Base-by-base conservation (phyloP, 2,888 invertebrate species). In the Aphidius colemani region DNA sequence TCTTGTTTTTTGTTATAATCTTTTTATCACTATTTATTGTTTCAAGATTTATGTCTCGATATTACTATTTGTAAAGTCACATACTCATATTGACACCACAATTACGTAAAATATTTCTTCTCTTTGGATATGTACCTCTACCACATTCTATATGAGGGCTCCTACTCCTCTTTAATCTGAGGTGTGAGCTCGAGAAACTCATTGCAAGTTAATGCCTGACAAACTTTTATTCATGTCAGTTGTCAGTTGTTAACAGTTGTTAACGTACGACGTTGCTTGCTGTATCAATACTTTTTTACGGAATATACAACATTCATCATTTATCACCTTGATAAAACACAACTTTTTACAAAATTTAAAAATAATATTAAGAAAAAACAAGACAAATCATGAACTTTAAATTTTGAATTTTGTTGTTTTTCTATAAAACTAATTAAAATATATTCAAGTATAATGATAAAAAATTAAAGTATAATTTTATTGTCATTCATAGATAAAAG, bases 101-200 rank as follows among this genome's bases (percentile, higher is more conserved):
- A 62, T 68, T 65, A 61, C 66, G 65, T 66, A 69, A 68, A 55
- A 58, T 59, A 61, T 66, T 62, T 66, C 66, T 66, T 65, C 68
- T 68, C 66, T 68, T 66, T 56, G 56, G 56, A 58, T 60, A 58
- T 61, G 62, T 64, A 41, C 67, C 67, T 66, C 67, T 67, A 65
- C 65, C 60, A 62, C 2, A 18, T 46, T 48, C 60, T 30, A 39
- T 55, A 50, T 13, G 44, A 11, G 48, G 51, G 59, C 65, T 61
- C 60, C 66, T 57, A 46, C 57, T 68, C 68, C 66, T 69, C 69
- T 72, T 70, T 69, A 70, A 67, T 69, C 66, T 70, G 67, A 67
- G 70, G 64, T 71, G 67, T 70, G 67, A 57, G 68, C 59, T 65
- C 67, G 67, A 67, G 59, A 65, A 71, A 69, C 71, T 62, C 71